phyloP scores from a whole-genome alignment of 1,140 invertebrate species.

The Propsilocerus akamusi region DNA sequence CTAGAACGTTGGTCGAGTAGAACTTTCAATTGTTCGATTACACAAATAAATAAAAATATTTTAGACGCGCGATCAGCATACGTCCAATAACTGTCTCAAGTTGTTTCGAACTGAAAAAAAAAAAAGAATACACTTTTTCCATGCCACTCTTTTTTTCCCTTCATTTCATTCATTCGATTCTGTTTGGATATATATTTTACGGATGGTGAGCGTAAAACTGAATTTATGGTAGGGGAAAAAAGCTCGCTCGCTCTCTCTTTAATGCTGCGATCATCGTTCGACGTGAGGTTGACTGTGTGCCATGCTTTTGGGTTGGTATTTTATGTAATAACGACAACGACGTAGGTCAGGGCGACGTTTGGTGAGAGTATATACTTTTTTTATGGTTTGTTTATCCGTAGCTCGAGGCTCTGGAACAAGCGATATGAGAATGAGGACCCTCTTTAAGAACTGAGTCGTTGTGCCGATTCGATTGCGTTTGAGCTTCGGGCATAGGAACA shows the following conservation, averaged over 20 bases:
- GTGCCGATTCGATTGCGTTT: too few species aligned
- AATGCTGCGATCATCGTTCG: neutral
- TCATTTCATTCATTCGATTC: conserved; percentile 1
- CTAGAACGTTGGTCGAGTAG: neutral
- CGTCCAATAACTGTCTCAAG: neutral
- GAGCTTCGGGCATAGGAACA: too few species aligned
- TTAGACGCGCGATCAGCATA: neutral
- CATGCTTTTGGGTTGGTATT: conserved; percentile 1
- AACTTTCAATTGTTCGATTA: neutral
- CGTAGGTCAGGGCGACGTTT: conserved; percentile 2
- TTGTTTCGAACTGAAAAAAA: neutral
- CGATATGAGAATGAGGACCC: too few species aligned
- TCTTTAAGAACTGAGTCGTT: too few species aligned
- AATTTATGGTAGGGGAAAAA: conserved; percentile 1
- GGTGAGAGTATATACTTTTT: neutral
- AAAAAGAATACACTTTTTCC: neutral
- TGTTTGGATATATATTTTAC: too few species aligned
- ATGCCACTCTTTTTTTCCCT: neutral
- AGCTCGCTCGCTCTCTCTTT: neutral
- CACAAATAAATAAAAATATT: too few species aligned
- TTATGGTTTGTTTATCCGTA: neutral
- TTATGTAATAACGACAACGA: too few species aligned
- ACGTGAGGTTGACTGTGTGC: neutral
- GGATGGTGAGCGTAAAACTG: neutral
- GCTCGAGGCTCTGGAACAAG: too few species aligned